phyloP scores from a whole-genome alignment of 2,113 vertebrate species.

The Scatophagus argus region DNA sequence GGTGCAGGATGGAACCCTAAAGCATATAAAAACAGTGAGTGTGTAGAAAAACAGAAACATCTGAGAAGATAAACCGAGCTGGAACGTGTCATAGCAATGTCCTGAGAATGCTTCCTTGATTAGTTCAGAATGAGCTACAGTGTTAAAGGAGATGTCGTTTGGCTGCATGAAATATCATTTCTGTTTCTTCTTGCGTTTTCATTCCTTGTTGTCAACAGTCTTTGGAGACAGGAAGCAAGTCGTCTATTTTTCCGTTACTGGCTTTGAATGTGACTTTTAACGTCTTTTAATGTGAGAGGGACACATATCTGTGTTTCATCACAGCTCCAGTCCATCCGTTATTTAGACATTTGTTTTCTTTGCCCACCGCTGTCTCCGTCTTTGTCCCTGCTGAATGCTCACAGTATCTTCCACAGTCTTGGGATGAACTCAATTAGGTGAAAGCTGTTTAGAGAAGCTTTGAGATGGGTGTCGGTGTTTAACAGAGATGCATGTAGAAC shows the following conservation, averaged over 20 bases:
- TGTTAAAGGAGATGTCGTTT: conserved; percentile 68
- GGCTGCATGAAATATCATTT: conserved; percentile 52
- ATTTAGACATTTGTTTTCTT: conserved; percentile 31
- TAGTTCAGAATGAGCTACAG: conserved; percentile 78
- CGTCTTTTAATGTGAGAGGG: conserved; percentile 51
- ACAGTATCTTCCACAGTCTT: conserved; percentile 53
- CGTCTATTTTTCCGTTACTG: conserved; percentile 44
- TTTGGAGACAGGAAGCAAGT: conserved; percentile 69
- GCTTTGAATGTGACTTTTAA: conserved; percentile 46
- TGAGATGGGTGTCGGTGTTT: conserved; percentile 36
- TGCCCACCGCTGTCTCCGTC: conserved; percentile 19
- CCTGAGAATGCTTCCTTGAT: conserved; percentile 84
- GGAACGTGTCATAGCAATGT: conserved; percentile 78
- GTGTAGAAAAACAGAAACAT: conserved; percentile 62
- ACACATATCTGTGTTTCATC: conserved; percentile 52
- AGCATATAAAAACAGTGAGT: conserved; percentile 54
- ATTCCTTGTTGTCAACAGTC: conserved; percentile 68
- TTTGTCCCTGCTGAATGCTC: conserved; percentile 24
- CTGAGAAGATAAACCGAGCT: conserved; percentile 61
- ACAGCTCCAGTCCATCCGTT: conserved; percentile 57
- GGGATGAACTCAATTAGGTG: conserved; percentile 36
- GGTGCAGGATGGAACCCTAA: conserved; percentile 78
- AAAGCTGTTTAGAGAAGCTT: conserved; percentile 55
- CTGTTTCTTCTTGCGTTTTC: conserved; percentile 43
- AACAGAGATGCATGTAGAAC: conserved; percentile 36